These are phyloP conservation scores for Orgyia antiqua DNA, from an alignment of 2,888 invertebrate genomes.

Conservation along the genomic window DNA sequence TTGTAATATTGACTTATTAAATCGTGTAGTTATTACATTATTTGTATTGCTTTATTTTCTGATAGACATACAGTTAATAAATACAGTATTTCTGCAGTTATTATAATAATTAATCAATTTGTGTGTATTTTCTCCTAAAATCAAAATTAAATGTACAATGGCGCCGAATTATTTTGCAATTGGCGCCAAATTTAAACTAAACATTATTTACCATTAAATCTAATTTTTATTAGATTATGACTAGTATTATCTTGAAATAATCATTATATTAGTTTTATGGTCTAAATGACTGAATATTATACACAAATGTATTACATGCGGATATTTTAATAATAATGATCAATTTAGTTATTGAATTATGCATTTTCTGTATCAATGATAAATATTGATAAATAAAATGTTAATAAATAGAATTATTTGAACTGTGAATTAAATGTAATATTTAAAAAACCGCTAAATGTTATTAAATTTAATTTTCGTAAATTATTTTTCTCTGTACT, in stretches of 20 bases:
- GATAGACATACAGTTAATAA: conserved; percentile 1
- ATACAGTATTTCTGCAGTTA: neutral
- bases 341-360: conserved; percentile 5
- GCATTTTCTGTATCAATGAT: conserved; percentile 35
- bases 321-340: conserved; percentile 17
- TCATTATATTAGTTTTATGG: conserved; percentile 2
- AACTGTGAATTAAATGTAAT: too few species aligned
- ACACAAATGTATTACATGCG: conserved; percentile 11
- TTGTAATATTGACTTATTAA: conserved; percentile 25
- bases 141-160: too few species aligned
- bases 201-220: neutral
- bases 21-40: conserved; percentile 13
- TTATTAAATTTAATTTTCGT: conserved; percentile 7
- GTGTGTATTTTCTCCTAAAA: neutral
- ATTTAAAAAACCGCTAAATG: too few species aligned
- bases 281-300: conserved; percentile 1
- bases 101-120: conserved; percentile 9
- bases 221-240: conserved; percentile 1
- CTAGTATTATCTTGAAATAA: neutral
- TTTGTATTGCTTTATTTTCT: neutral
- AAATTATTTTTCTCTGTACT: too few species aligned
- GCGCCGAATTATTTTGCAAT: neutral
- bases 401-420: conserved; percentile 16
- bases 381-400: conserved; percentile 34
- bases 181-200: neutral